Conservation (phyloP, 92 coral and sea anemone species). For the Paramuricea clavata region DNA sequence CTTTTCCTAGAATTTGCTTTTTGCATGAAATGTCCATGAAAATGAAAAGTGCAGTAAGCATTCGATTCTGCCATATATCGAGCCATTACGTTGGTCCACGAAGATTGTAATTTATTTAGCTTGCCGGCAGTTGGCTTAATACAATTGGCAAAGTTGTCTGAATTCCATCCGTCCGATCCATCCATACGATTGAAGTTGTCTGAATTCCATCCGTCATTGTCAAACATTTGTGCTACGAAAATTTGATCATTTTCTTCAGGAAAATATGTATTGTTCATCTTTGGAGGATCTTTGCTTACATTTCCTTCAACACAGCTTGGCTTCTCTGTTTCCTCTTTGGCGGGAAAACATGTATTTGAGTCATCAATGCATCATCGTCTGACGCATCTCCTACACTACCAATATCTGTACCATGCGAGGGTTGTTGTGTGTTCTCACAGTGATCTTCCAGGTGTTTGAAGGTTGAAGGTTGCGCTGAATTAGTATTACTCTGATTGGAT, state of each 20-base stretch:
- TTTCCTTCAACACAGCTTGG: not conserved
- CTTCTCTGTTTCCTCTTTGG: not conserved
- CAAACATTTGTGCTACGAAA: not conserved
- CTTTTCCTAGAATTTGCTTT: constrained; percentile 16
- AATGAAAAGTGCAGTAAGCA: not conserved
- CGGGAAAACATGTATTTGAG: not conserved
- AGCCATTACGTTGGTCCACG: constrained; percentile 11
- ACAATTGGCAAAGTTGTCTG: constrained; percentile 1
- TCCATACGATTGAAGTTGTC: not conserved
- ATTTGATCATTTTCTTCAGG: not conserved
- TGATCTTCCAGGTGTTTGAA: not conserved
- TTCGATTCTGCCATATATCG: not conserved
- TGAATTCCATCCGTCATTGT: not conserved
- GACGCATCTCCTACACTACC: too few species aligned
- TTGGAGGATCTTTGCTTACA: too few species aligned
- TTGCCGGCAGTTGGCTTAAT: not conserved
- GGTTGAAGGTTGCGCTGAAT: not conserved
- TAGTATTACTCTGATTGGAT: too few species aligned
- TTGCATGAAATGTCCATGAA: constrained; percentile 13
- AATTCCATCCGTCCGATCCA: not conserved
- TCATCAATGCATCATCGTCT: not conserved
- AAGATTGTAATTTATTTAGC: not conserved
- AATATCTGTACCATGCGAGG: not conserved
- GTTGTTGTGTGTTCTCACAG: not conserved
- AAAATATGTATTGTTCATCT: not conserved